These are phyloP conservation scores for Chionodraco myersi DNA, from an alignment of 2,113 vertebrate species.

Conservation along the genomic window DNA sequence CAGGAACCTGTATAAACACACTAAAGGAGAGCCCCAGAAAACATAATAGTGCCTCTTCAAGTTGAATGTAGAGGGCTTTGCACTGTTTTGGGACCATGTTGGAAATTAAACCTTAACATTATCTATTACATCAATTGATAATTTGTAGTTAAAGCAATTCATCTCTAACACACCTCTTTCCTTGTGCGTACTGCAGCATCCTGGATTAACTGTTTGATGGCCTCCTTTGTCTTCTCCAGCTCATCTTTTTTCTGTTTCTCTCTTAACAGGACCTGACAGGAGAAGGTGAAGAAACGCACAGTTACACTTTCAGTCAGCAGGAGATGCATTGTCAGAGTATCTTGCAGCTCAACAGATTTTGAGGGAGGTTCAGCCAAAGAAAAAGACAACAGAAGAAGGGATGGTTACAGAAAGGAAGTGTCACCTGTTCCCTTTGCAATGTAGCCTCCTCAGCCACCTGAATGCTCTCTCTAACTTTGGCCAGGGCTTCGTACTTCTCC, in stretches of 20 bases:
- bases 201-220: slow-evolving; percentile 87
- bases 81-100: no score
- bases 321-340: background rate
- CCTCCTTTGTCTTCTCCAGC: slow-evolving; percentile 88
- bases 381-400: background rate
- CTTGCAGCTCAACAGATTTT: background rate
- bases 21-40: no score
- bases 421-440: slow-evolving; percentile 91
- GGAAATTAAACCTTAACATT: no score
- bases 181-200: slow-evolving; percentile 85
- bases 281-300: slow-evolving; percentile 7
- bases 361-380: background rate
- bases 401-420: background rate
- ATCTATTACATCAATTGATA: no score
- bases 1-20: no score
- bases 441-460: slow-evolving; percentile 92
- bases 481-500: slow-evolving; percentile 88
- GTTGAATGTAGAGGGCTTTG: no score
- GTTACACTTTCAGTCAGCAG: background rate
- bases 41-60: no score
- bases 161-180: slow-evolving; percentile 83
- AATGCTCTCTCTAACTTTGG: slow-evolving; percentile 87
- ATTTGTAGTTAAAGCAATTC: no score
- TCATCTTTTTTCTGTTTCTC: slow-evolving; percentile 92
- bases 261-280: slow-evolving; percentile 86